Base-by-base conservation (phyloP, 2,113 vertebrate genomes). In the Paratilapia polleni region DNA sequence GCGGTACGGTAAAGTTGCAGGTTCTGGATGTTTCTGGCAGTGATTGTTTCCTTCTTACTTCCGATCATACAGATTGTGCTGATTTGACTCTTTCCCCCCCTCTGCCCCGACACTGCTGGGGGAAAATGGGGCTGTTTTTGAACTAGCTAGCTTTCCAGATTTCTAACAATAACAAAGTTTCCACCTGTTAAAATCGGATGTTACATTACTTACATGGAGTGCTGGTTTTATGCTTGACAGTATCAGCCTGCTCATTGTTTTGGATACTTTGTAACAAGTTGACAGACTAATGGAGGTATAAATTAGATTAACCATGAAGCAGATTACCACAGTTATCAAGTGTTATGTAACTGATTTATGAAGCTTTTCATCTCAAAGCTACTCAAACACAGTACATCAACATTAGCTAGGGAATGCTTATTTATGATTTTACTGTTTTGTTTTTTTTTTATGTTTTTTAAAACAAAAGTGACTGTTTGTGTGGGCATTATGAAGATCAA, bases 21-120 rank as follows among this genome's bases (percentile, higher is more conserved):
- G 22, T 58, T 75, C 8, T 49, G 54, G 17, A 9, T 20, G 56
- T 83, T 88, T 87, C 12, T 76, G 15, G 54, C 78, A 60, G 49
- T 24, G 74, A 82, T 89, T 87, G 28, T 83, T 68, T 68, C 26
- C 36, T 8, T 58, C 56, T 80, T 19, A 47, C 19, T 78, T 64
- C 77, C 41, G 20, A 86, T 2, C 24, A 14, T 78, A 59, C 66
- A 85, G 54, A 84, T 83, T 41, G 70, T 70, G 74, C 85, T 85
- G 78, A 86, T 88, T 80, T 76, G 68, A 77, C 77, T 77, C 77
- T 47, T 66, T 31, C 58, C n/a, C n/a, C n/a, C n/a, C n/a, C n/a
- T n/a, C n/a, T 76, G n/a, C 43, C 86, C 77, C 60, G 60, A 26
- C 80, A 61, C 59, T 77, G 17, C 10, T 22, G 64, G 36, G 34